A percentile compares a stretch with the other conserved stretches of the same genome.
Evolutionary conservation across 2,888 invertebrate species (phyloP).

Genomic region (Busseola fusca): DNA sequence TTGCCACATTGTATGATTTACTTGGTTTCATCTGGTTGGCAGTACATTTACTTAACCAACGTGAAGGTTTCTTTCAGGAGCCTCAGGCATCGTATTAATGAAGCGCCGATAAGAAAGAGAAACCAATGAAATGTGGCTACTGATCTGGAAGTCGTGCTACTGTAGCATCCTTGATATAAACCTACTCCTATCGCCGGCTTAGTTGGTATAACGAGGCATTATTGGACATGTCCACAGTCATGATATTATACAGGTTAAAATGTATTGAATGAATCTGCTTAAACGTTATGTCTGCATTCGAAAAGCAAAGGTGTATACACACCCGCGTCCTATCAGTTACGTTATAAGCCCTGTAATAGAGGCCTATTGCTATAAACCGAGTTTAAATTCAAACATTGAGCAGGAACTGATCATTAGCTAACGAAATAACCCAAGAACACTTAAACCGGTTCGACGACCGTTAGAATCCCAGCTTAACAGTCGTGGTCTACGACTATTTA

Average conservation of each 20-base stretch:
- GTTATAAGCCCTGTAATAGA: background rate
- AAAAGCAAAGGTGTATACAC: background rate
- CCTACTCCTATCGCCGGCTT: conserved; percentile 23
- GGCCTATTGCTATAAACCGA: background rate
- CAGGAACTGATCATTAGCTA: background rate
- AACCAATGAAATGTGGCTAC: conserved; percentile 22
- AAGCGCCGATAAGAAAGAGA: conserved; percentile 1
- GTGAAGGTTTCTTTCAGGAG: background rate
- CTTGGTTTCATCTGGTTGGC: background rate
- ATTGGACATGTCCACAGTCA: background rate
- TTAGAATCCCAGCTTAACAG: background rate
- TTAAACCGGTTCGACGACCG: no score
- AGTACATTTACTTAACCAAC: background rate
- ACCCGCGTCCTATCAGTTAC: background rate
- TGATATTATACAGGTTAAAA: conserved; percentile 3
- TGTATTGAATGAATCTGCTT: background rate
- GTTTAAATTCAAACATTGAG: background rate
- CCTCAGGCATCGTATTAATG: background rate
- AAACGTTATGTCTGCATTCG: conserved; percentile 6
- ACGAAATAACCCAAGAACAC: background rate
- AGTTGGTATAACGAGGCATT: conserved; percentile 3
- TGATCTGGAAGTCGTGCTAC: conserved; percentile 16
- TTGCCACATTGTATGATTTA: background rate
- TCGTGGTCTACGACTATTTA: background rate
- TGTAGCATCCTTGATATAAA: conserved; percentile 31